These are phyloP conservation scores for Caenorhabditis afra DNA, from an alignment of 2,888 invertebrate genomes.

Conservation along the genomic window DNA sequence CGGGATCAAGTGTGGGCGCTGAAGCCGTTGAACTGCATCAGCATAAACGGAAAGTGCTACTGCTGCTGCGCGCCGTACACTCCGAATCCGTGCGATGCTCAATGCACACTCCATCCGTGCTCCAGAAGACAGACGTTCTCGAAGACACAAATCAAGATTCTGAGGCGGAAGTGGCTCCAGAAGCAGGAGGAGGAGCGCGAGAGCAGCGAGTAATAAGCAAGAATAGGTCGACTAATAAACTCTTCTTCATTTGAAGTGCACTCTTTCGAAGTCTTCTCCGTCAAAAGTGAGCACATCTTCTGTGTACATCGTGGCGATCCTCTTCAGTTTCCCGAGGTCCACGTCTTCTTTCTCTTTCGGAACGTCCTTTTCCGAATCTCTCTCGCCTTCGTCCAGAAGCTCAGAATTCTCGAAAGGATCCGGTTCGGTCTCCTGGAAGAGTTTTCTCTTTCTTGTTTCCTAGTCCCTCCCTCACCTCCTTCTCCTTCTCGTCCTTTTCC, in stretches of 20 bases:
- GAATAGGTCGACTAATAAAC: not conserved
- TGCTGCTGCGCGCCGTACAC: constrained; percentile 78
- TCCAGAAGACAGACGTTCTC: constrained; percentile 65
- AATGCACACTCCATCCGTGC: constrained; percentile 71
- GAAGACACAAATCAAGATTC: constrained; percentile 68
- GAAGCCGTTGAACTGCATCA: constrained; percentile 77
- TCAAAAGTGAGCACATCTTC: constrained; percentile 31
- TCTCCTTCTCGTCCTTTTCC: not conserved
- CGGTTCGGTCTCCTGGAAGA: not conserved
- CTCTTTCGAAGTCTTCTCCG: constrained; percentile 13
- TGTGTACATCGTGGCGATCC: constrained; percentile 37
- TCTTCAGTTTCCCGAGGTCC: constrained; percentile 20
- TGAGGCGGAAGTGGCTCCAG: constrained; percentile 67
- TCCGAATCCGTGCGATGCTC: constrained; percentile 76
- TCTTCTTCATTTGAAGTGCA: not conserved
- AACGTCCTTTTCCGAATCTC: constrained; percentile 8
- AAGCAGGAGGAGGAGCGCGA: constrained; percentile 56
- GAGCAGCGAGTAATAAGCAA: constrained; percentile 6
- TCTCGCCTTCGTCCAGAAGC: constrained; percentile 26
- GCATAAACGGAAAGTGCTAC: constrained; percentile 74
- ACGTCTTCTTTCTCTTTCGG: constrained; percentile 2
- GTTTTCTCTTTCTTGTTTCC: not conserved
- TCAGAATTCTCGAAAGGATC: constrained; percentile 44
- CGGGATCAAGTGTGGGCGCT: constrained; percentile 75
- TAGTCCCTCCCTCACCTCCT: constrained; percentile 1